Conservation (phyloP, 2,888 invertebrate genomes). For the Leucoptera coffeella region DNA sequence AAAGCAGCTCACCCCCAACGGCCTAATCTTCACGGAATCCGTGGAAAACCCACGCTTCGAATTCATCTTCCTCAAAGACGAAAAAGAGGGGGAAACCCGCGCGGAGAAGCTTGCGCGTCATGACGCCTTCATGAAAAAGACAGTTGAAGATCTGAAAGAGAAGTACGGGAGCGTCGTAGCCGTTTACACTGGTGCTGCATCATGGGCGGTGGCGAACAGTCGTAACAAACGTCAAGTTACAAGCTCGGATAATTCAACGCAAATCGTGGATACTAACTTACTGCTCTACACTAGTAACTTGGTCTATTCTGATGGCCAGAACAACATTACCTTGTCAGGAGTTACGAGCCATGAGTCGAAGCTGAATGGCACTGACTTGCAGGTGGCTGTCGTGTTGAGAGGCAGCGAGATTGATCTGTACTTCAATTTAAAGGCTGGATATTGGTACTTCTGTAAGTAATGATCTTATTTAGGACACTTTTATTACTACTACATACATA, state of each 20-base stretch:
- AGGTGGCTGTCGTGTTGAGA: conserved; percentile 15
- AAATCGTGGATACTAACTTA: conserved; percentile 8
- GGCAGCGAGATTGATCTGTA: conserved; percentile 15
- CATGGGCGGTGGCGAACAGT: conserved; percentile 25
- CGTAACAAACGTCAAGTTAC: conserved; percentile 16
- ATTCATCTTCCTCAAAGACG: conserved; percentile 55
- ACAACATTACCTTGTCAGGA: conserved; percentile 2
- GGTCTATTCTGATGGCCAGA: conserved; percentile 5
- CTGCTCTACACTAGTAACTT: conserved; percentile 14
- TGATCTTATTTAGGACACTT: not conserved
- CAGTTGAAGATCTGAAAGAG: conserved; percentile 37
- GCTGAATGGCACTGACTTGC: conserved; percentile 11
- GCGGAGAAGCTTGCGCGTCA: conserved; percentile 53
- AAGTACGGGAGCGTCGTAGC: conserved; percentile 40
- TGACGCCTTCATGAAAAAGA: conserved; percentile 52
- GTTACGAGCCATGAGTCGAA: conserved; percentile 4
- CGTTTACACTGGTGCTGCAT: conserved; percentile 55
- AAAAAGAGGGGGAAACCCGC: conserved; percentile 47
- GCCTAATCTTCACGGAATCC: too few species aligned
- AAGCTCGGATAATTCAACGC: not conserved
- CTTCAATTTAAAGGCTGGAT: conserved; percentile 19
- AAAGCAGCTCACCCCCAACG: conserved; percentile 28
- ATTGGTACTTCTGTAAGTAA: conserved; percentile 36
- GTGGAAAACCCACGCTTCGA: too few species aligned
- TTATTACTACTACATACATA: not conserved